These are phyloP conservation scores for Pyrrhosoma nymphula DNA, from an alignment of 2,888 invertebrate species.

Conservation along the genomic window DNA sequence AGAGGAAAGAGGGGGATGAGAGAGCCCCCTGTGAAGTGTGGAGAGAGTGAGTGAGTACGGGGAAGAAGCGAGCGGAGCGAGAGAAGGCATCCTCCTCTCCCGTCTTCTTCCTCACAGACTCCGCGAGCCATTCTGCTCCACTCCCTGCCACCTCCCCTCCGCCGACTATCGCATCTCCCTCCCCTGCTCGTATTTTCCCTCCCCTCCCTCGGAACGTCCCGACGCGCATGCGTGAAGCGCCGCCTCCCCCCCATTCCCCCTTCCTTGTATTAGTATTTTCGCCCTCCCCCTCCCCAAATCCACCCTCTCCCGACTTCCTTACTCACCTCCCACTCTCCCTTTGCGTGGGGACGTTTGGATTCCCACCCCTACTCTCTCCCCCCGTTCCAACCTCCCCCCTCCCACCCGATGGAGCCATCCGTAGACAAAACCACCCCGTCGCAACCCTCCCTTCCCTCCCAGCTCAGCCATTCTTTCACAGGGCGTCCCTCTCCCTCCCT, in stretches of 20 bases:
- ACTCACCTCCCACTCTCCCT: neutral
- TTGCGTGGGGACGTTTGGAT: neutral
- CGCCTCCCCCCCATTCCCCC: neutral
- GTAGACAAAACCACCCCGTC: too few relatives aligned
- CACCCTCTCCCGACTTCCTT: neutral
- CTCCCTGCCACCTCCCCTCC: neutral
- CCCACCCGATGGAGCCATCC: too few relatives aligned
- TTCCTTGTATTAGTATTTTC: neutral
- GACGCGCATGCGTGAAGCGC: neutral
- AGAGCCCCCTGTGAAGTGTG: too few relatives aligned
- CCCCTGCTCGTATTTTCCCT: neutral
- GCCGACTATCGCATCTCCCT: neutral
- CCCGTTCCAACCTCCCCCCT: neutral
- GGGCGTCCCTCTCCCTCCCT: slow-evolving; percentile 24
- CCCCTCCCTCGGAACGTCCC: neutral
- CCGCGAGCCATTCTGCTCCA: slow-evolving; percentile 35
- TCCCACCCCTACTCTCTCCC: neutral
- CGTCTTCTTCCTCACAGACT: neutral
- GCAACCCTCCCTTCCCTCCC: neutral
- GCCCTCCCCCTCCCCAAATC: neutral
- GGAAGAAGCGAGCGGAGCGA: too few relatives aligned
- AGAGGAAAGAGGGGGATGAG: neutral
- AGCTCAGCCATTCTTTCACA: slow-evolving; percentile 8
- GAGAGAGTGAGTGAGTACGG: too few relatives aligned
- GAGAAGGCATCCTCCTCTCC: neutral